Percentiles rank a stretch among this genome's conserved stretches.
Evolutionary conservation across 2,888 invertebrate genomes (phyloP).

Genomic region (Sarcophaga variegata): DNA sequence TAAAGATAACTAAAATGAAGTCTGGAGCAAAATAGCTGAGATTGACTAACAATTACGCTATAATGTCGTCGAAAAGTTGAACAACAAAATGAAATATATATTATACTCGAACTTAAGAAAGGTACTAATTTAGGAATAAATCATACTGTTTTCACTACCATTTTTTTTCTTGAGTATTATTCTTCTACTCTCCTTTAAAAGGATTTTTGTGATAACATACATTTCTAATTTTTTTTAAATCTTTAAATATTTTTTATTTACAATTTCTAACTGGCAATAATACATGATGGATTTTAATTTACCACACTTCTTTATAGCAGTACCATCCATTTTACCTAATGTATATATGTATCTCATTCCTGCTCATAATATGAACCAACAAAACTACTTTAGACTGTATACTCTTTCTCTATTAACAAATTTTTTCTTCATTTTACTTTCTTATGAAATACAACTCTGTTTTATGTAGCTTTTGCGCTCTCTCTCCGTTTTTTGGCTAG

Average conservation of each 20-base stretch:
- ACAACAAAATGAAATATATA: too few relatives aligned
- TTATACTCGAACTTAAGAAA: too few relatives aligned
- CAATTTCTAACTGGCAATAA: conserved; percentile 1
- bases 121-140: too few relatives aligned
- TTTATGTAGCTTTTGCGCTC: conserved; percentile 60
- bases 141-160: too few relatives aligned
- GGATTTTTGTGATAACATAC: too few relatives aligned
- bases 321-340: background rate
- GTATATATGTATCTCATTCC: background rate
- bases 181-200: too few relatives aligned
- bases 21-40: too few relatives aligned
- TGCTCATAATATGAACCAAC: background rate
- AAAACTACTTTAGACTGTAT: background rate
- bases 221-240: too few relatives aligned
- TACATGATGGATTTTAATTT: background rate
- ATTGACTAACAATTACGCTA: too few relatives aligned
- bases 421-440: conserved; percentile 36
- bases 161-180: too few relatives aligned
- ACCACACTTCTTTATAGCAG: background rate
- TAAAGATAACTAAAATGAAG: too few relatives aligned
- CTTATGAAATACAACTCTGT: conserved; percentile 51
- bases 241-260: background rate
- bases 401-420: background rate
- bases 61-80: too few relatives aligned
- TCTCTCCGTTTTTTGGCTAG: conserved; percentile 63